Base-by-base conservation (phyloP, 1,140 invertebrate genomes). In the Eurytemora carolleeae region DNA sequence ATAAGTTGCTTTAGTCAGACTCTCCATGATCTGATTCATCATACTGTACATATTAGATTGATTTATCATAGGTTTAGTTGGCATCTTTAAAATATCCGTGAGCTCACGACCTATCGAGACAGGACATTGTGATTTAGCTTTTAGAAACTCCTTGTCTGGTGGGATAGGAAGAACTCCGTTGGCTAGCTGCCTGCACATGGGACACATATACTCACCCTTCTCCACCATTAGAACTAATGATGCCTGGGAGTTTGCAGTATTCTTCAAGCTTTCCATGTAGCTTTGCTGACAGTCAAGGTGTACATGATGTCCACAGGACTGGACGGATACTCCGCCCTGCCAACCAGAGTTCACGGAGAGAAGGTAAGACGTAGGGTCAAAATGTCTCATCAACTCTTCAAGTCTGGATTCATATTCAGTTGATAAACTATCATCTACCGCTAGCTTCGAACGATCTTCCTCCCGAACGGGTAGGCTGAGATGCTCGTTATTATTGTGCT, bases 231-330 rank as follows among this genome's bases (percentile, higher is more conserved):
- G 44, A 63, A 56, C 63, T 12, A 44, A 69, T 82, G 79, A 53
- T 80, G 82, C 16, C 84, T 74, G 68, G 85, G 83, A 64, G 84
- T 82, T 65, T 77, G 81, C n/a, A 7, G n/a, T 44, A n/a, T n/a
- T n/a, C 57, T 82, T 77, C 53, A 95, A 74, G 2, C 88, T 87
- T 63, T 81, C 78, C 55, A 92, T 74, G 75, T 95, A 97, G 0
- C 86, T 83, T 69, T 84, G 83, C 64, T 92, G 80, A 73, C 92
- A 97, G 69, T 88, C 86, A 59, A 95, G 76, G 74, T 97, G 92
- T 25, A 97, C 75, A 72, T 94, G 88, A 74, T 97, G 92, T 15
- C 91, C 92, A 75, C 92, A 96, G 1, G 90, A 91, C 74, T 92
- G 87, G n/a, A 92, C 86, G 70, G 89, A 83, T 19, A 95, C 86